Evolutionary conservation across 2,888 invertebrate species (phyloP), one percentile per base, ranked within the genome.

Genomic region (Lampropteryx suffumata): DNA sequence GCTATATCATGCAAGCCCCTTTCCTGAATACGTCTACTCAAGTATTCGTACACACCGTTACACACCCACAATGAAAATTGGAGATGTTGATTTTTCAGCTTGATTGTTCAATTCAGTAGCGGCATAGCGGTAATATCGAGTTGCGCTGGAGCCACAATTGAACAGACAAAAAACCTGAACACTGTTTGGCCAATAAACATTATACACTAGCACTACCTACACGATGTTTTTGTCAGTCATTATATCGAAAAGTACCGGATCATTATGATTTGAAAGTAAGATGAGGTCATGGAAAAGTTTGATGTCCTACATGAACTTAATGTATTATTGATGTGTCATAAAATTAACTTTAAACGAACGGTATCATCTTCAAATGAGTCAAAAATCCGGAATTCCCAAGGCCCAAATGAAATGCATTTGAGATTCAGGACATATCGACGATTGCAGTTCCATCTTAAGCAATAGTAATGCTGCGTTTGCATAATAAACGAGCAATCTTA

Each of bases 51-150:
- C 51, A 43, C 37, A 41, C 58, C 56, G 60, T 65, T 61, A 64
- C 60, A 58, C 62, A 52, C 63, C 63, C 58, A 64, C 62, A 52
- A 44, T 41, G 50, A 41, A 52, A 55, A 56, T 46, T 47, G 26
- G 49, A 36, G 32, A 28, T 57, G 61, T 55, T 47, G 45, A 56
- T 58, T 61, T 64, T 58, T 61, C 56, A 49, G 52, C 33, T 43
- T 54, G 53, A 56, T 61, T 61, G 57, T 55, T 55, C 50, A 59
- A 61, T 50, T 55, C 61, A 41, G 55, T 50, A 56, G 57, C 10
- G 10, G 7, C 51, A 42, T 56, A 62, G 52, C 59, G 52, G 59
- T 57, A 54, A 51, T 37, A 46, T 41, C 40, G 13, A 10, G 40
- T 49, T 46, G 46, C 39, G 41, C 28, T 39, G 28, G 42, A 48